Evolutionary conservation across 2,113 vertebrate genomes (phyloP).

Genomic region (Rhea pennata): DNA sequence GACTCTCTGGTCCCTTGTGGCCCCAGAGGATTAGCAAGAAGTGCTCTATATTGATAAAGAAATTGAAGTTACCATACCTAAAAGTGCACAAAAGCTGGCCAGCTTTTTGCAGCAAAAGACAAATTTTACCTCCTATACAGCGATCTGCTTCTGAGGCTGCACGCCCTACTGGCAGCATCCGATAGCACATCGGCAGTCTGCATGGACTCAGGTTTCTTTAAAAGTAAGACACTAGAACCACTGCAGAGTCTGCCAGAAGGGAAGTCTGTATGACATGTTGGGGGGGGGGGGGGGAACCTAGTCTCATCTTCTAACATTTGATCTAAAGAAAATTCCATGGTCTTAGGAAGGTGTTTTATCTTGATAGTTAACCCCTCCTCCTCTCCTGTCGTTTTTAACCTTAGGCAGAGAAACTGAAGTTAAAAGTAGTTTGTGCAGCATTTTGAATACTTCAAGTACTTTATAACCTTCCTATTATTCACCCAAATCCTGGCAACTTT

Average conservation of each 20-base stretch:
- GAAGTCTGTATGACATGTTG: fast-evolving
- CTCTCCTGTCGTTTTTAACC: background rate
- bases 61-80: background rate
- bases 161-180: background rate
- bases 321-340: background rate
- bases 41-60: background rate
- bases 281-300: background rate
- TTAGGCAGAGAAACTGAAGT: background rate
- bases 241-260: fast-evolving
- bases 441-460: background rate
- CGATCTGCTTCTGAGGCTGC: background rate
- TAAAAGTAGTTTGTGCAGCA: background rate
- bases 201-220: fast-evolving
- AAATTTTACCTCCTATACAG: fast-evolving
- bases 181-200: background rate
- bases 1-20: background rate
- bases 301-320: background rate
- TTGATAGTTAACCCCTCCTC: background rate
- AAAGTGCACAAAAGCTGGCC: background rate
- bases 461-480: background rate
- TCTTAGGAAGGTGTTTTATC: too few species aligned
- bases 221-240: fast-evolving
- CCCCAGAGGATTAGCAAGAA: background rate
- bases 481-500: background rate
- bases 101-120: too few species aligned